Evolutionary conservation across 2,113 vertebrate species (phyloP).

Genomic region (Bubo blakistoni): DNA sequence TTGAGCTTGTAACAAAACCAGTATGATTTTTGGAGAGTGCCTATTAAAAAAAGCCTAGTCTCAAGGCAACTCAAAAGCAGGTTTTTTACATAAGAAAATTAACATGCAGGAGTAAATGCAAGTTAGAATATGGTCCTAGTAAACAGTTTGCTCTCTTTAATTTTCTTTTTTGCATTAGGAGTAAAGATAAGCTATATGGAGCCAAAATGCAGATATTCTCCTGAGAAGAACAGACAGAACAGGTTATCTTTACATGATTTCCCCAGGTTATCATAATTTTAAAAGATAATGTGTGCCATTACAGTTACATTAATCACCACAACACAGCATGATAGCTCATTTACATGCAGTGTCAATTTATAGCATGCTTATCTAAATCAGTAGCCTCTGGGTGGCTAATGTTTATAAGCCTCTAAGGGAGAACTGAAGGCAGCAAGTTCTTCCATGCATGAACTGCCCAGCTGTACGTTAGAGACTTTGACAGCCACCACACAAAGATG

Average conservation of each 20-base stretch:
- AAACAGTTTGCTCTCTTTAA: not conserved
- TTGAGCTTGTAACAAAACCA: not conserved
- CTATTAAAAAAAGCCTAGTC: not conserved
- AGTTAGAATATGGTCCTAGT: not conserved
- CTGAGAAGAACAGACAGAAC: not conserved
- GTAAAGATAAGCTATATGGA: not conserved
- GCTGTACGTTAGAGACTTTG: not conserved
- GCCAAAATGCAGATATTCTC: not conserved
- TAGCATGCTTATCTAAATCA: constrained; percentile 20
- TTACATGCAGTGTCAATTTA: constrained; percentile 52
- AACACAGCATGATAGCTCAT: constrained; percentile 25
- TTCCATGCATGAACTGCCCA: constrained; percentile 52
- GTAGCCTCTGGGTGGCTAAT: constrained; percentile 45
- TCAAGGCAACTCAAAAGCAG: not conserved
- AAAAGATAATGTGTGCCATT: constrained; percentile 30
- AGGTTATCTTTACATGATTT: constrained; percentile 39
- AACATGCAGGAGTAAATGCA: not conserved
- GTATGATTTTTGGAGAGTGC: not conserved
- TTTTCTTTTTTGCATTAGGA: not conserved
- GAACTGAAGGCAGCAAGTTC: constrained; percentile 5
- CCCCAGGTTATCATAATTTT: constrained; percentile 32
- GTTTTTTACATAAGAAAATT: not conserved
- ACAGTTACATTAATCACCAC: constrained; percentile 42
- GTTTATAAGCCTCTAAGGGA: constrained; percentile 30
- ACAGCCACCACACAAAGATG: not conserved